Percentiles rank a stretch among this genome's conserved stretches.
phyloP scores from a whole-genome alignment of 1,140 invertebrate genomes.

The Drosophila pallidifrons region DNA sequence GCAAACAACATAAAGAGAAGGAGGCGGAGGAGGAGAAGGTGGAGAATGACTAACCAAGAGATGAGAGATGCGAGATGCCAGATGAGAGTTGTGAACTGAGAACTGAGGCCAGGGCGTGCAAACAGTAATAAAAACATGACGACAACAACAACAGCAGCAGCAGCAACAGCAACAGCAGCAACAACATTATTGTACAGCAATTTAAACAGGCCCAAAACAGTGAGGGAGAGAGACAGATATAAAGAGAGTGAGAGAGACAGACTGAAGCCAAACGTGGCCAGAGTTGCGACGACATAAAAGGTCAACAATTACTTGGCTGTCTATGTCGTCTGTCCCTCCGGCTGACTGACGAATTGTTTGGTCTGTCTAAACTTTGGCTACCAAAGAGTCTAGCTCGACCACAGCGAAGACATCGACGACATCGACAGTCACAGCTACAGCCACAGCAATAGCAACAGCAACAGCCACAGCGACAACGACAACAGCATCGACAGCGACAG shows the following conservation, averaged over 20 bases:
- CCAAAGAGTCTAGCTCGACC: conserved; percentile 76
- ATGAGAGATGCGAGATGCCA: not conserved
- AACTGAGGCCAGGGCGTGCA: conserved; percentile 69
- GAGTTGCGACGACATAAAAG: conserved; percentile 74
- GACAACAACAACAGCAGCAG: conserved; percentile 59
- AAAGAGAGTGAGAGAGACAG: conserved; percentile 16
- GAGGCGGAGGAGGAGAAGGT: not conserved
- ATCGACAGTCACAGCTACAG: conserved; percentile 34
- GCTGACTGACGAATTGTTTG: conserved; percentile 77
- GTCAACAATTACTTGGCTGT: conserved; percentile 79
- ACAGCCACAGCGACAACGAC: conserved; percentile 38
- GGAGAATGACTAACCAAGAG: conserved; percentile 18
- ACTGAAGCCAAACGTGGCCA: conserved; percentile 68
- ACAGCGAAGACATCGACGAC: conserved; percentile 57
- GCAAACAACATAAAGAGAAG: conserved; percentile 53
- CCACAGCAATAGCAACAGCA: not conserved
- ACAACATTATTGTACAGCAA: conserved; percentile 38
- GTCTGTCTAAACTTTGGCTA: conserved; percentile 82
- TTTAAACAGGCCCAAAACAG: conserved; percentile 53
- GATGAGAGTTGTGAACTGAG: conserved; percentile 14
- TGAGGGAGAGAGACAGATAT: conserved; percentile 6
- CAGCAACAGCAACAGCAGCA: conserved; percentile 60
- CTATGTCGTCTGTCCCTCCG: conserved; percentile 6
- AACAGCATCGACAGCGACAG: conserved; percentile 4
- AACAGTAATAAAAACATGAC: conserved; percentile 82